Base-by-base conservation (phyloP, 2,888 invertebrate species). In the Pantelozetes paolii region DNA sequence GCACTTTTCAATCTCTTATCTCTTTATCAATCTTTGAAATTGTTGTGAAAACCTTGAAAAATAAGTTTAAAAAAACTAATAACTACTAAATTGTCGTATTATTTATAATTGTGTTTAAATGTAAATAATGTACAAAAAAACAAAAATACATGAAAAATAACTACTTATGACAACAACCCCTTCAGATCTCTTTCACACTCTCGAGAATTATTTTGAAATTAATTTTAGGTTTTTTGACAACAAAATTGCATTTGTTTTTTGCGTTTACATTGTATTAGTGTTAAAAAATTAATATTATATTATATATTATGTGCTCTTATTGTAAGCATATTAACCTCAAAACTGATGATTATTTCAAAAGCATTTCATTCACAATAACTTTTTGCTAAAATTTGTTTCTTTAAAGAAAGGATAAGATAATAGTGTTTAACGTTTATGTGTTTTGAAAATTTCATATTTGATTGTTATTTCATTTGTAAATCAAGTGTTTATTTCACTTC, bases 11-110 rank as follows among this genome's bases (percentile, higher is more conserved):
- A 36, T 36, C 6, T 18, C 64, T 36, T 32, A 18, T 36, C 15
- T 36, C 64, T 64, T 64, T 26, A 64, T 64, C 64, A 64, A 64
- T 64, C 64, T 36, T 30, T 28, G 15, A 64, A 64, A 36, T n/a
- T 64, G 64, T 64, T 64, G 64, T 64, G 64, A 64, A 57, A 57
- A 64, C 64, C 64, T 64, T 64, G 64, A 64, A 64, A 62, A 62
- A 64, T 64, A 36, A 18, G 32, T 64, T 64, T 64, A 36, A 64
- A 20, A 36, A 64, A 64, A 20, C 26, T 57, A 57, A 57, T 57
- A 23, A 30, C 57, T 57, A 57, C 28, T n/a, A 64, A 64, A 64
- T 18, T 64, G 64, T 64, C 64, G 36, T 64, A n/a, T 57, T 28
- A 64, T 64, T 32, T 64, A 64, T 64, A 64, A 64, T 64, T 64